Conservation (phyloP, 2,888 invertebrate genomes). For the Metacarcinus magister region DNA sequence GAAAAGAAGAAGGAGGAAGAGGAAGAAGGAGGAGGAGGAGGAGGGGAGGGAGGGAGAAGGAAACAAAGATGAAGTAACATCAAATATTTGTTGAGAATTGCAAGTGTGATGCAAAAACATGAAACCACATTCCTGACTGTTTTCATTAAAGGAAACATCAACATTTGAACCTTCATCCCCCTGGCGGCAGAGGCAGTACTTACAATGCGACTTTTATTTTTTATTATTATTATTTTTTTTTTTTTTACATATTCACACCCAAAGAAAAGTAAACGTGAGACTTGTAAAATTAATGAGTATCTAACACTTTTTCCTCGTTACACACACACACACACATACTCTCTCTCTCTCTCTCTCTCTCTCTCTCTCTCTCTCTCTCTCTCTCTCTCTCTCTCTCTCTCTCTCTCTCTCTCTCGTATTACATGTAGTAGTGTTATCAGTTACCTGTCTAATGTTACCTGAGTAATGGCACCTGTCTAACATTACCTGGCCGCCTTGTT, state of each 20-base stretch:
- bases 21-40: not conserved
- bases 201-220: not conserved
- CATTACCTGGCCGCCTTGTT: not conserved
- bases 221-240: not conserved
- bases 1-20: not conserved
- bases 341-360: not conserved
- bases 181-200: not conserved
- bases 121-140: not conserved
- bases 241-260: too few relatives aligned
- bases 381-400: constrained; percentile 39
- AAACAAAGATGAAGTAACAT: not conserved
- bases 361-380: constrained; percentile 28
- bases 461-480: not conserved
- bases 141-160: not conserved
- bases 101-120: not conserved
- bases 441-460: not conserved
- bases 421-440: not conserved
- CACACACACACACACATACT: not conserved
- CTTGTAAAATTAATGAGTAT: not conserved
- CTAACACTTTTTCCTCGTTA: not conserved
- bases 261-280: not conserved
- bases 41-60: not conserved
- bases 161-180: not conserved
- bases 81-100: not conserved
- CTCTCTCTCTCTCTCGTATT: constrained; percentile 26